Evolutionary conservation across 2,113 vertebrate species (phyloP), one percentile per base, ranked within the genome.

Genomic region (Chaetops frenatus): DNA sequence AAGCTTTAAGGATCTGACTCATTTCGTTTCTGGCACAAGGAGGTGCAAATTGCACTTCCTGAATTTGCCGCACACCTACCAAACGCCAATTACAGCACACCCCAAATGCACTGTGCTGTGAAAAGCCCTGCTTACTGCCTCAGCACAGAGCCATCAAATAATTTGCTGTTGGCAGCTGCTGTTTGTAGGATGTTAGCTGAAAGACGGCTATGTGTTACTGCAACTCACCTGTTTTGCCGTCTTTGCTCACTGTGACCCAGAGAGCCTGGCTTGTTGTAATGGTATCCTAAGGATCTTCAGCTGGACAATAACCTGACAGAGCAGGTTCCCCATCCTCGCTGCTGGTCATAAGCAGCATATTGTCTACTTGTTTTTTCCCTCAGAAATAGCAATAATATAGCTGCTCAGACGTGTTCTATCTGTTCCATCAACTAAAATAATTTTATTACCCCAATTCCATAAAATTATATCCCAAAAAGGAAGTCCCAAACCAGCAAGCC

Each of bases 1-100:
- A 95, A 87, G 84, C 66, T 90, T 67, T 83, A 57, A 91, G 86
- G 84, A 64, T 94, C 89, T 95, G 95, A 96, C 73, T 97, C 91
- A 95, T 77, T 85, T 54, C 0, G 56, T 54, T 85, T 91, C 84
- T 95, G 87, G 89, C 78, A 54, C 54, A 57, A 77, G 33, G 42
- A 95, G 87, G 91, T 95, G 90, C 66, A 95, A 86, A 94, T 86
- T 90, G 79, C 62, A 54, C 82, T 93, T 97, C 84, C 93, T 82
- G 87, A 60, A 42, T 91, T 85, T 54, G 58, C 78, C 13, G 50
- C 10, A 15, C 86, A 93, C 73, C 53, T 61, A 53, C 36, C 40
- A 81, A 65, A 69, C 48, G 62, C 53, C 84, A 76, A 9, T 85
- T 82, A 70, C 69, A 51, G 88, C 36, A 4, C 27, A 42, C 15